phyloP scores from a whole-genome alignment of 2,113 vertebrate genomes.

The Parus major region DNA sequence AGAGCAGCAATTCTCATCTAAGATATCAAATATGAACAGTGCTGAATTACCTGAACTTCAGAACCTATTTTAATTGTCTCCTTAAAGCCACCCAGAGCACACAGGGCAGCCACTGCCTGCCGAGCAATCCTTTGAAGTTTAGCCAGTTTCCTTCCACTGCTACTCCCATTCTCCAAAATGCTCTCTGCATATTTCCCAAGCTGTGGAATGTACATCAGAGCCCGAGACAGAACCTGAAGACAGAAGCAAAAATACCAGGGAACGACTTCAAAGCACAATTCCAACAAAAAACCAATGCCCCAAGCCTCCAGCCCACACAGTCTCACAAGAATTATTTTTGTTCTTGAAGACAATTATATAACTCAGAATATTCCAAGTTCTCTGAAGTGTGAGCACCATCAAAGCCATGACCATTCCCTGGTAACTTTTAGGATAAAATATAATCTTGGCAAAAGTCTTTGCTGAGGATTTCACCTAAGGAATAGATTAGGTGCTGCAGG shows the following conservation, averaged over 20 bases:
- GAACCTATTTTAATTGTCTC: conserved; percentile 99
- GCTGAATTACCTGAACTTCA: conserved; percentile 89
- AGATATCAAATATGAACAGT: neutral
- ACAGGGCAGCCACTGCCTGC: conserved; percentile 95
- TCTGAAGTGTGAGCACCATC: neutral
- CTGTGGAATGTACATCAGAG: conserved; percentile 97
- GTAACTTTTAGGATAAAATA: neutral
- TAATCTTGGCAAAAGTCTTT: neutral
- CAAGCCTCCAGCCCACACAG: conserved; percentile 38
- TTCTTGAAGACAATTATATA: neutral
- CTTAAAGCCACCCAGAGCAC: conserved; percentile 96
- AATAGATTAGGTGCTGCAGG: neutral
- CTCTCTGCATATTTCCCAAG: conserved; percentile 95
- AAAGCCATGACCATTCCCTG: neutral
- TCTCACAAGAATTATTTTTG: conserved; percentile 14
- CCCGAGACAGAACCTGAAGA: conserved; percentile 89
- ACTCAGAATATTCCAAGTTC: neutral
- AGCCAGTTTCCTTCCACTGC: conserved; percentile 91
- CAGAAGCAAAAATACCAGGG: neutral
- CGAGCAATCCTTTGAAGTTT: conserved; percentile 94
- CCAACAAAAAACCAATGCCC: neutral
- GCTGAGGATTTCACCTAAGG: neutral
- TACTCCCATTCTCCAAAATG: conserved; percentile 93
- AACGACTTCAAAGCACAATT: conserved; percentile 12
- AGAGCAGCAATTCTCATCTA: neutral